Percentiles rank a stretch among this genome's conserved stretches.
phyloP scores from a whole-genome alignment of 1,140 invertebrate genomes.

The Aphidius ervi region DNA sequence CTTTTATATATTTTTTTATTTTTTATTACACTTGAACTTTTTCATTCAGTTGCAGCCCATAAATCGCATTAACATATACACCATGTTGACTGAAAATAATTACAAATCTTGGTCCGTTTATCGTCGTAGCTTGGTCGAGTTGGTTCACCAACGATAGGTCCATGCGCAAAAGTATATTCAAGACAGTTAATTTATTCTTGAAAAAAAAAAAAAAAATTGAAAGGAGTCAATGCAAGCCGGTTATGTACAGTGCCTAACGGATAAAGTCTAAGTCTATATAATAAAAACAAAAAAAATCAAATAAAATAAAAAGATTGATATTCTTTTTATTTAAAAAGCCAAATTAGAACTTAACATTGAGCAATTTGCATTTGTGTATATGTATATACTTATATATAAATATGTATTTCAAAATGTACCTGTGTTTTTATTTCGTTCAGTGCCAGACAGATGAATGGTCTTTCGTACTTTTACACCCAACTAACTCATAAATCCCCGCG shows the following conservation, averaged over 20 bases:
- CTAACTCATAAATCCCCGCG: conserved; percentile 2
- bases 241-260: too few species aligned
- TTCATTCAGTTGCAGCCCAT: conserved; percentile 13
- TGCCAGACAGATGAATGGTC: conserved; percentile 1
- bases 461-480: background rate
- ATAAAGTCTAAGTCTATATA: too few species aligned
- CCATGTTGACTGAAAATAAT: conserved; percentile 19
- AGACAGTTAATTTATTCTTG: conserved; percentile 4
- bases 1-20: too few species aligned
- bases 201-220: background rate
- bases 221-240: too few species aligned
- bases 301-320: too few species aligned
- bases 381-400: too few species aligned
- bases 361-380: too few species aligned
- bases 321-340: too few species aligned
- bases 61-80: conserved; percentile 21
- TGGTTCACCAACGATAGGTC: background rate
- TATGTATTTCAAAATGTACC: too few species aligned
- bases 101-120: conserved; percentile 8
- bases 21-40: too few species aligned
- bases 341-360: too few species aligned
- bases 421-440: background rate
- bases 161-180: background rate
- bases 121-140: background rate
- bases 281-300: too few species aligned